Percentiles rank a stretch among this genome's conserved stretches.
Conservation (phyloP, 2,113 vertebrate species). For the Verasper variegatus region DNA sequence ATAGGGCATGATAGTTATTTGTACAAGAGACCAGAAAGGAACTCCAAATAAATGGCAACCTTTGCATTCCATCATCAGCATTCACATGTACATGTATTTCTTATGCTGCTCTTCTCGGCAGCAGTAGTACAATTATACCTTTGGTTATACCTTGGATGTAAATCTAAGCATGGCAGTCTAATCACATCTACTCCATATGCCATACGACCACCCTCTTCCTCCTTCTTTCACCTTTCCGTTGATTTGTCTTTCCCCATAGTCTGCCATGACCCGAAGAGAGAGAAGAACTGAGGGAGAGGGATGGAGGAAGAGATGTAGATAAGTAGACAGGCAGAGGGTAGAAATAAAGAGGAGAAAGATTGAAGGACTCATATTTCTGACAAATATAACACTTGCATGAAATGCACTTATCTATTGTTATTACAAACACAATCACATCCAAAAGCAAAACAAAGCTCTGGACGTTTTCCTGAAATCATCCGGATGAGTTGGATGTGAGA, state of each 20-base stretch:
- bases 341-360: no score
- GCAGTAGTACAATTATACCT: background rate
- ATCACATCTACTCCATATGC: background rate
- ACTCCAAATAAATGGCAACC: slow-evolving; percentile 23
- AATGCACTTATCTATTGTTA: no score
- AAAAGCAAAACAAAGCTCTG: no score
- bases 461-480: no score
- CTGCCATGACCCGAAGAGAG: slow-evolving; percentile 63
- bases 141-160: background rate
- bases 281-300: slow-evolving; percentile 34
- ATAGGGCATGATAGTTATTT: slow-evolving; percentile 38
- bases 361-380: no score
- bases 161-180: no score
- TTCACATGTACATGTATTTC: background rate
- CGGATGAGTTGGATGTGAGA: no score
- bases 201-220: slow-evolving; percentile 1
- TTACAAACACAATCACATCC: no score
- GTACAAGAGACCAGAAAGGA: slow-evolving; percentile 8
- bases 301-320: slow-evolving; percentile 39
- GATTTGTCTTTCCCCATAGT: slow-evolving; percentile 24
- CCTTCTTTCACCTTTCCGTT: slow-evolving; percentile 40
- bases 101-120: background rate
- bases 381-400: no score
- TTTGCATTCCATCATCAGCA: slow-evolving; percentile 3
- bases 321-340: no score